Evolutionary conservation across 2,113 vertebrate genomes (phyloP), one percentile per base, ranked within the genome.

Genomic region (Paraplagusia blochii): DNA sequence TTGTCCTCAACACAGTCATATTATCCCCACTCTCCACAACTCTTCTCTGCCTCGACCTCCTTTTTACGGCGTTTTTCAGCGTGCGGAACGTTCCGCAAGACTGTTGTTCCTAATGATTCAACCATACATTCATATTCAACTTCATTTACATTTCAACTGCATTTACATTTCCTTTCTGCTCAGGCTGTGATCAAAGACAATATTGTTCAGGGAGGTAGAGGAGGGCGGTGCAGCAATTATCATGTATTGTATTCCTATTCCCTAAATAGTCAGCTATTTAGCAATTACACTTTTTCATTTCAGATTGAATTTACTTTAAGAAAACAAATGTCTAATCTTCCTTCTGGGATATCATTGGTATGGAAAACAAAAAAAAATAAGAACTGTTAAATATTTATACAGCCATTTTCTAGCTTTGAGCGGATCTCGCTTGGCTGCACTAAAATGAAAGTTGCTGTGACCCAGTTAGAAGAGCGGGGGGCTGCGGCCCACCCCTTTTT

Each of bases 401-500:
- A 56, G 8, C 63, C 63, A 79, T 82, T 83, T 87, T 80, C 76
- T 52, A 52, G 82, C 80, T 76, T 76, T 53, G 52, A 76, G 80
- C 65, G 33, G 48, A 67, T 81, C 74, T 82, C 59, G 72, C 81
- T 83, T 13, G 69, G 72, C 79, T 85, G 79, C 84, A 80, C 84
- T 88, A 81, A 87, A 83, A 72, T 66, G 76, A 86, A 84, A 84
- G 82, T 82, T 79, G 76, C 76, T 72, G 77, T 87, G 88, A 89
- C 88, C 89, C 84, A 90, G 80, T 88, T 90, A 87, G 77, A 44
- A 74, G 72, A 79, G 73, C 66, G 69, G 74, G 74, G 72, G 83
- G 88, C 81, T 63, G 67, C 66, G 70, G 84, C 76, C 52, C 47
- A 10, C 60, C 63, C 72, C 64, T 22, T 64, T 67, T 76, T 39